A percentile compares a stretch with the other conserved stretches of the same genome.
These are phyloP conservation scores for Chironomus tentans DNA, from an alignment of 2,888 invertebrate genomes.

Conservation along the genomic window DNA sequence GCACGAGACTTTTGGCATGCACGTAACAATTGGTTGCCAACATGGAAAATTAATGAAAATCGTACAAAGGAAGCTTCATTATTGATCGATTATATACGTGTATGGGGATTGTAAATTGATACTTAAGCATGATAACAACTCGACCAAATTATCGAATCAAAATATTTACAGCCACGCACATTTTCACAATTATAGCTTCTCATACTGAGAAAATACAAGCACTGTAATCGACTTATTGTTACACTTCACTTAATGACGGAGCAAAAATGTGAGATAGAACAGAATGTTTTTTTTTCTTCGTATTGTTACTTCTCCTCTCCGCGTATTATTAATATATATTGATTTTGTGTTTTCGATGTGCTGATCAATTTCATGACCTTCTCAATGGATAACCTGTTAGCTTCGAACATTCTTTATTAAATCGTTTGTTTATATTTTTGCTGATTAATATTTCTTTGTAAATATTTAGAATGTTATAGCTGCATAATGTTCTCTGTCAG, in stretches of 20 bases:
- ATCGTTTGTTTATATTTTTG: neutral
- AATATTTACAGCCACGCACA: neutral
- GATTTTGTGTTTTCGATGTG: neutral
- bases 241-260: neutral
- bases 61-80: constrained; percentile 21
- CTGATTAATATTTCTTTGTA: neutral
- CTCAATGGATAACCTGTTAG: neutral
- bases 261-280: neutral
- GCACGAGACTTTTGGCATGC: constrained; percentile 25
- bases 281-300: neutral
- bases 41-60: constrained; percentile 23
- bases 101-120: constrained; percentile 21
- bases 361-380: neutral
- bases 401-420: neutral
- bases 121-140: neutral
- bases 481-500: no score
- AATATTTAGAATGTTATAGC: no score
- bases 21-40: constrained; percentile 14
- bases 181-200: neutral
- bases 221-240: neutral
- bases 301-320: neutral
- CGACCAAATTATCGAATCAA: neutral
- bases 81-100: constrained; percentile 20
- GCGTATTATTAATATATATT: neutral
- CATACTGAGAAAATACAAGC: no score